Conservation (phyloP, 2,797 vertebrate species). For the Knipowitschia caucasica region DNA sequence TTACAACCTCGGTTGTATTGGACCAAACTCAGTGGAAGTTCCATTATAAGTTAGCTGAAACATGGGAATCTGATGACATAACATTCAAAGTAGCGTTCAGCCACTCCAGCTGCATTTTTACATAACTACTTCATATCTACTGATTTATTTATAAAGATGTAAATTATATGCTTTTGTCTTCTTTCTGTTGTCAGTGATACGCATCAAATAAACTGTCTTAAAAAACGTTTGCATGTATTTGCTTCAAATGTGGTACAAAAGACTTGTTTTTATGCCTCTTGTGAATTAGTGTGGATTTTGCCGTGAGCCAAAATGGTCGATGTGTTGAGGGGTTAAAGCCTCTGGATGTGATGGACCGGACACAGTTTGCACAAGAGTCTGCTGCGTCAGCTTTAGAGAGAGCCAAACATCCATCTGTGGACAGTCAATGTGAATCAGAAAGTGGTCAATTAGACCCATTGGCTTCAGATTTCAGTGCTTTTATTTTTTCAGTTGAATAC, state of each 20-base stretch:
- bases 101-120: conserved; percentile 28
- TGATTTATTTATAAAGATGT: conserved; percentile 72
- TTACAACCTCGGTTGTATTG: background rate
- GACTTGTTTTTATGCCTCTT: conserved; percentile 5
- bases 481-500: too few species aligned
- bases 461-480: background rate
- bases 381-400: conserved; percentile 57
- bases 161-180: conserved; percentile 64
- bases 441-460: background rate
- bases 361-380: conserved; percentile 54
- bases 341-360: conserved; percentile 32
- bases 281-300: conserved; percentile 36
- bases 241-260: background rate
- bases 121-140: conserved; percentile 54
- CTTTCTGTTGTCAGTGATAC: conserved; percentile 56
- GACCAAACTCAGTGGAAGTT: background rate
- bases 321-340: conserved; percentile 19
- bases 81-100: conserved; percentile 4
- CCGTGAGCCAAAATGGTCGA: conserved; percentile 22
- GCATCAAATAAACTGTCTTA: conserved; percentile 73
- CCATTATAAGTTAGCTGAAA: background rate
- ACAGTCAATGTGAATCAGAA: background rate
- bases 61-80: conserved; percentile 16
- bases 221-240: conserved; percentile 22
- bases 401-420: conserved; percentile 22